Evolutionary conservation across 2,797 vertebrate species (phyloP).

Genomic region (Molossus alvarezi): DNA sequence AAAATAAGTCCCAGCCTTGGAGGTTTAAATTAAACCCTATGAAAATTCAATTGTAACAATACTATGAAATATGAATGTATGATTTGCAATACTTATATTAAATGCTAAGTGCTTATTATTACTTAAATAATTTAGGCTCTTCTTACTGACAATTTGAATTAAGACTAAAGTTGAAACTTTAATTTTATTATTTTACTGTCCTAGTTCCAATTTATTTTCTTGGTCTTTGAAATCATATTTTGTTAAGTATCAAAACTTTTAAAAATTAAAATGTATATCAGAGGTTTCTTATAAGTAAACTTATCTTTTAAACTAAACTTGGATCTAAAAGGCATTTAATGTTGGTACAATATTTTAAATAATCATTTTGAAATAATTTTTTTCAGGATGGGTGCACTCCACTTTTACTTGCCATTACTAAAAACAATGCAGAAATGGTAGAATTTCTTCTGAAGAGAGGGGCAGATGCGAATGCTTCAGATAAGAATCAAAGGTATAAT

Average conservation of each 20-base stretch:
- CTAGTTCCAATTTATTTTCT: conserved; percentile 34
- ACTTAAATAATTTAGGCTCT: not conserved
- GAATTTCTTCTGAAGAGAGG: conserved; percentile 94
- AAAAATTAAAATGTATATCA: conserved; percentile 36
- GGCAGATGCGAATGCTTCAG: conserved; percentile 92
- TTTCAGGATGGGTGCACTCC: conserved; percentile 94
- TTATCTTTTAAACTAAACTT: conserved; percentile 54
- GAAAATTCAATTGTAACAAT: not conserved
- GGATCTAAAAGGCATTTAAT: conserved; percentile 35
- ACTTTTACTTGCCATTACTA: conserved; percentile 92
- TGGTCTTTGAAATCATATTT: conserved; percentile 49
- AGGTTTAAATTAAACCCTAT: not conserved
- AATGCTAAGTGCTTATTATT: not conserved
- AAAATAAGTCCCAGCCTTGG: conserved; percentile 18
- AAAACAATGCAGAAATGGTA: conserved; percentile 93
- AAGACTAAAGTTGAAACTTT: conserved; percentile 13
- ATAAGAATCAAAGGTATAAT: conserved; percentile 89
- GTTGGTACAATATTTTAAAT: conserved; percentile 1
- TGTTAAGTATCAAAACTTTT: not conserved
- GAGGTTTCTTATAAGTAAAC: conserved; percentile 9
- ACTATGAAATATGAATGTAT: conserved; percentile 35
- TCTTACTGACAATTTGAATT: conserved; percentile 4
- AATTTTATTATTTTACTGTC: conserved; percentile 25
- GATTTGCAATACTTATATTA: not conserved
- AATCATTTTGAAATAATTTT: conserved; percentile 73